phyloP scores from a whole-genome alignment of 1,140 invertebrate genomes.

The Gryllus bimaculatus region DNA sequence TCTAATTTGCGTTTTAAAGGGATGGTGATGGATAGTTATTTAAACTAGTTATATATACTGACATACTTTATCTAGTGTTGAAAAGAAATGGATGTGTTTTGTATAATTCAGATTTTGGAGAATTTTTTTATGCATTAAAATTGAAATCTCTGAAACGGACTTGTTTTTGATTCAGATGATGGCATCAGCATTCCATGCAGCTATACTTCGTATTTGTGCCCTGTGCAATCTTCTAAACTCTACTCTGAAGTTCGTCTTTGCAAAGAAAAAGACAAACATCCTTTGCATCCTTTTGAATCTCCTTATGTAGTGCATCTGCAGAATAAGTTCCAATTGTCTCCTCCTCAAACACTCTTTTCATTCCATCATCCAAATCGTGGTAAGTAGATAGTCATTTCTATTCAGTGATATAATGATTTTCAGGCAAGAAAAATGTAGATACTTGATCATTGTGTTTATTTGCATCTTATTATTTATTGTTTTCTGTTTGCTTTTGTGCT shows the following conservation, averaged over 20 bases:
- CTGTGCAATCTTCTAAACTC: slow-evolving; percentile 70
- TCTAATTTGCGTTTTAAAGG: too few relatives aligned
- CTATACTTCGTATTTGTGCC: slow-evolving; percentile 86
- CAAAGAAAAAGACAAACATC: slow-evolving; percentile 49
- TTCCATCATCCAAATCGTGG: slow-evolving; percentile 80
- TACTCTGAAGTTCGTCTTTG: slow-evolving; percentile 56
- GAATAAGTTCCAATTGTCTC: slow-evolving; percentile 76
- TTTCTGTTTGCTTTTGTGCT: slow-evolving; percentile 14
- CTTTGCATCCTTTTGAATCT: slow-evolving; percentile 63
- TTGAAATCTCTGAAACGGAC: too few relatives aligned
- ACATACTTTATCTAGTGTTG: too few relatives aligned
- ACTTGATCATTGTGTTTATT: background rate
- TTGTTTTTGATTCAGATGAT: slow-evolving; percentile 43
- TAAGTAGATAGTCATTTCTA: slow-evolving; percentile 23
- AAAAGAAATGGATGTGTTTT: too few relatives aligned
- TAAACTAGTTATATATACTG: too few relatives aligned
- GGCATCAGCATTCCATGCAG: slow-evolving; percentile 86
- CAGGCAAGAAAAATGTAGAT: background rate
- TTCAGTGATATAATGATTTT: background rate
- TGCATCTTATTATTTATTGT: background rate
- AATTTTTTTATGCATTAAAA: too few relatives aligned
- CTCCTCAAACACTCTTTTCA: slow-evolving; percentile 70
- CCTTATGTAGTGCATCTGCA: slow-evolving; percentile 89
- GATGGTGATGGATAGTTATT: too few relatives aligned
- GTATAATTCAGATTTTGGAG: too few relatives aligned